Conservation (phyloP, 1,140 invertebrate species). For the Drosophila persimilis region DNA sequence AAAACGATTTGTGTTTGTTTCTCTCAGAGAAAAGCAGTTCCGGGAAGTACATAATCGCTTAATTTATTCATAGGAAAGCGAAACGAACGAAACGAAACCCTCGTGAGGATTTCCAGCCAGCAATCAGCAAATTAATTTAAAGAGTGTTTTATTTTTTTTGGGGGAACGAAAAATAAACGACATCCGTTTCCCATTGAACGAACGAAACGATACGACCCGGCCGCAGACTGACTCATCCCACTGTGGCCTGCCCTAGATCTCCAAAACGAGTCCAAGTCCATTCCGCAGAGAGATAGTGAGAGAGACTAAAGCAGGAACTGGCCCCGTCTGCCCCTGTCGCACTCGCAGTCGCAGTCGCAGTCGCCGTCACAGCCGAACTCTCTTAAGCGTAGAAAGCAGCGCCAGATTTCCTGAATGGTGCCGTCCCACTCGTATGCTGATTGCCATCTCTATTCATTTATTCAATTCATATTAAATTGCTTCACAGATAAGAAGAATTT, state of each 20-base stretch:
- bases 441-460: conserved; percentile 64
- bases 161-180: conserved; percentile 18
- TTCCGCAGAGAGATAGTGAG: conserved; percentile 26
- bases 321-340: too few relatives aligned
- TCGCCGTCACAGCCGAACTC: too few relatives aligned
- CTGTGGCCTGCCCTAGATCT: conserved; percentile 60
- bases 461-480: conserved; percentile 60
- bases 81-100: not conserved
- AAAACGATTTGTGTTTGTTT: conserved; percentile 18
- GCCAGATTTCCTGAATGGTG: conserved; percentile 26
- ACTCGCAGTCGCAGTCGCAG: too few relatives aligned
- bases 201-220: too few relatives aligned
- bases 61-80: conserved; percentile 32
- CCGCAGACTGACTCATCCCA: conserved; percentile 54
- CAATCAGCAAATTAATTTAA: conserved; percentile 38
- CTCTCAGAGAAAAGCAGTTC: conserved; percentile 23
- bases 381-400: conserved; percentile 28
- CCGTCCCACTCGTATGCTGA: conserved; percentile 18
- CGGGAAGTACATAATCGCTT: conserved; percentile 41
- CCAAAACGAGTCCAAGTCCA: conserved; percentile 45
- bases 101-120: conserved; percentile 18
- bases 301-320: conserved; percentile 43
- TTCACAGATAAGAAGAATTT: conserved; percentile 44
- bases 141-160: conserved; percentile 7
- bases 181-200: conserved; percentile 49